Evolutionary conservation across 2,797 vertebrate species (phyloP).

Genomic region (Orientallactaga sibirica): DNA sequence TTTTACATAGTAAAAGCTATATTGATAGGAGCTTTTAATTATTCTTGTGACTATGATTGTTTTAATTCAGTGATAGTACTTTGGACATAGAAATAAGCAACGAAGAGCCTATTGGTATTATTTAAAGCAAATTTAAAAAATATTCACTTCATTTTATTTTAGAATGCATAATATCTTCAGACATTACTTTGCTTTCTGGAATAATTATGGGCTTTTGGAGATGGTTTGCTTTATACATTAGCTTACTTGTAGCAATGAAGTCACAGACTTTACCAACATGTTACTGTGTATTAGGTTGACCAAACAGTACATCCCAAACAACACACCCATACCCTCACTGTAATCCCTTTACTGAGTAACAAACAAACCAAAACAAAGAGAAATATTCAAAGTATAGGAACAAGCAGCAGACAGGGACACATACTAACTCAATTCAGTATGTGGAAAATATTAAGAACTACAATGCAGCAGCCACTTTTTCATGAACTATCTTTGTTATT

Average conservation of each 20-base stretch:
- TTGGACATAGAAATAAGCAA: background rate
- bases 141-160: background rate
- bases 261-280: slow-evolving; percentile 42
- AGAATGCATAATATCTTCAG: background rate
- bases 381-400: slow-evolving; percentile 65
- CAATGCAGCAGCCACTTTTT: slow-evolving; percentile 12
- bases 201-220: background rate
- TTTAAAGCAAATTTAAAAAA: background rate
- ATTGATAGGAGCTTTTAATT: background rate
- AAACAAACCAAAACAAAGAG: slow-evolving; percentile 44
- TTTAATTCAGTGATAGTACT: background rate
- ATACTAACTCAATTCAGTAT: slow-evolving; percentile 4
- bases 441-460: background rate
- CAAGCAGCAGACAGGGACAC: slow-evolving; percentile 1
- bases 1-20: background rate
- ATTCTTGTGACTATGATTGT: background rate
- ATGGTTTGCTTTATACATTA: slow-evolving; percentile 43
- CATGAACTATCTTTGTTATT: background rate
- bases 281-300: slow-evolving; percentile 66
- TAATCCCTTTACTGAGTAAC: background rate
- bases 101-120: background rate
- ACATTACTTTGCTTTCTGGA: background rate
- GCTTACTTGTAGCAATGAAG: slow-evolving; percentile 33
- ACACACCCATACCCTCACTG: slow-evolving; percentile 65
- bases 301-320: slow-evolving; percentile 13